These are phyloP conservation scores for Ictidomys tridecemlineatus DNA, from an alignment of 2,113 vertebrate species.

Conservation along the genomic window DNA sequence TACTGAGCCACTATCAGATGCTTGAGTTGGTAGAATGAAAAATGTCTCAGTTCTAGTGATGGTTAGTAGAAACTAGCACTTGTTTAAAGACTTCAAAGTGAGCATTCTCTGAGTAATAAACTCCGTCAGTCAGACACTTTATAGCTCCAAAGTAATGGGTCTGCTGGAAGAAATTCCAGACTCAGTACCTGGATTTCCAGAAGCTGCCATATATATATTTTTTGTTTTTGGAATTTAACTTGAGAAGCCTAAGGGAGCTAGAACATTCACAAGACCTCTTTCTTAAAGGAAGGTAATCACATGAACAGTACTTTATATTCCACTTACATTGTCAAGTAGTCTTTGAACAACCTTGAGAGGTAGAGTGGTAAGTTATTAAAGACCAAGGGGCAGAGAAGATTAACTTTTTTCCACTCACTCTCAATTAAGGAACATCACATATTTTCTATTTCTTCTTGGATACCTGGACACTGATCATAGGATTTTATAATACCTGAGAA, in stretches of 20 bases:
- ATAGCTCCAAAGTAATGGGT: background rate
- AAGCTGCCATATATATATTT: background rate
- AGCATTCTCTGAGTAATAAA: background rate
- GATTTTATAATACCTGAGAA: background rate
- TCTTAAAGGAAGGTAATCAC: background rate
- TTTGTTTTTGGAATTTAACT: background rate
- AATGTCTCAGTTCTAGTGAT: background rate
- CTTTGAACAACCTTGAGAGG: background rate
- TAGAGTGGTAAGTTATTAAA: slow-evolving; percentile 4
- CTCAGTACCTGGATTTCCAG: background rate
- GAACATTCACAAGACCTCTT: background rate
- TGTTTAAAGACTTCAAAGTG: background rate
- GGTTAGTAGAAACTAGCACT: background rate
- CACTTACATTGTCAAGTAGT: background rate
- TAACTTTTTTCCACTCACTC: background rate
- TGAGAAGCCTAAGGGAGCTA: background rate
- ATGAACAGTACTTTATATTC: background rate
- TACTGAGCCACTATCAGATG: background rate
- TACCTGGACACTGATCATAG: background rate
- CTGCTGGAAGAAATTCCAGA: background rate
- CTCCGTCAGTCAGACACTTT: background rate
- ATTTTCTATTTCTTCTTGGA: background rate
- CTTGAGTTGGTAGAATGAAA: background rate
- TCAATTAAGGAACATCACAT: background rate
- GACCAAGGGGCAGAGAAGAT: background rate